Base-by-base conservation (phyloP, 2,888 invertebrate species). In the Busseola fusca region DNA sequence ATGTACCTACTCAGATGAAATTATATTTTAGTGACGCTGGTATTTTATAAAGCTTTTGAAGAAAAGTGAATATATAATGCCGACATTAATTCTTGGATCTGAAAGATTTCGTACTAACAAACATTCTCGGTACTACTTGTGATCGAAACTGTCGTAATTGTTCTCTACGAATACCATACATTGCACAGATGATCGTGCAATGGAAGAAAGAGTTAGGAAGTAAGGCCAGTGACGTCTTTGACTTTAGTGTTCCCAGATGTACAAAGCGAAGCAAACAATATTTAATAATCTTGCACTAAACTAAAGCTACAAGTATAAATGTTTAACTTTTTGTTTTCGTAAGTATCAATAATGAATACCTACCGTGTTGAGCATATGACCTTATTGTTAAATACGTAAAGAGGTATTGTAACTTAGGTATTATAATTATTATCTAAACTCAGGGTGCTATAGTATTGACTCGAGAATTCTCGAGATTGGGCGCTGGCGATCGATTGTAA, bases 361-460 rank as follows among this genome's bases (percentile, higher is more conserved):
- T 72, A 81, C 76, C 52, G 34, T 83, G 64, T 82, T 80, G 87
- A 87, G 85, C 85, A 76, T 87, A 88, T 85, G 80, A 84, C 83
- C 72, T 83, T 87, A 84, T 84, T 84, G 83, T 85, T 84, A 84
- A 81, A 82, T 84, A 84, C 82, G 72, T 86, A 76, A 84, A 77
- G 48, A 72, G 85, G 76, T 83, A 82, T 79, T 69, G 79, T 89
- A 87, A 86, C 75, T 85, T 85, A 85, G 81, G 72, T 57, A 78
- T 73, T 83, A 80, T 80, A 68, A 81, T 52, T 72, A 72, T 80
- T 80, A 83, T 87, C 85, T 84, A 86, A 84, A 86, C 81, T 82
- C 91, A 91, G 93, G 93, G 94, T 94, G 94, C 93, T 94, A 93
- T 73, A 54, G 76, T 67, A 67, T 91, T 91, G 87, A 79, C 75